Conservation (phyloP, 2,888 invertebrate genomes). For the Rhagonycha fulva region DNA sequence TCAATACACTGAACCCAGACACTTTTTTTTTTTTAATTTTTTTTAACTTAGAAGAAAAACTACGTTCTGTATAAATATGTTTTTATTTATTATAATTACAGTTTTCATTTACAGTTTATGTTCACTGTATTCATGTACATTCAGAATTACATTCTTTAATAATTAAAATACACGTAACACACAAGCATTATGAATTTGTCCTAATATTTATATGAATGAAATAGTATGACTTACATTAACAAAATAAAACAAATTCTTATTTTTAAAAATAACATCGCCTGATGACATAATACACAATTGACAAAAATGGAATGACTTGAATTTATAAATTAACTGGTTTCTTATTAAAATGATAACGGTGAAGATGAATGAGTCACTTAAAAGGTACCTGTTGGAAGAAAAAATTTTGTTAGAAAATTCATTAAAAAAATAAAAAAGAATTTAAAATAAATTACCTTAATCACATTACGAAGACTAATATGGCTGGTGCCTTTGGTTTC, state of each 20-base stretch:
- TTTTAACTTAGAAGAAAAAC: too few relatives aligned
- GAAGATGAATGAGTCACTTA: slow-evolving; percentile 6
- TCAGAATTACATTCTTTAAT: not conserved
- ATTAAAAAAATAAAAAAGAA: not conserved
- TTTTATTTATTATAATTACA: not conserved
- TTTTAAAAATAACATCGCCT: not conserved
- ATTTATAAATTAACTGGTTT: slow-evolving; percentile 13
- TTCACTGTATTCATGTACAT: not conserved
- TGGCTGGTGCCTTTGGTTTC: slow-evolving; percentile 88
- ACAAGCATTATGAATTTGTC: not conserved
- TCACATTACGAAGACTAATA: slow-evolving; percentile 59
- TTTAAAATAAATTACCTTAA: slow-evolving; percentile 4
- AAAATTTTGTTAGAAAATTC: not conserved
- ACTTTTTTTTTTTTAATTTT: too few relatives aligned
- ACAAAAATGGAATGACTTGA: slow-evolving; percentile 26
- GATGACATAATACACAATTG: slow-evolving; percentile 13
- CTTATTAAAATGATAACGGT: slow-evolving; percentile 8
- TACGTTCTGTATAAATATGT: not conserved
- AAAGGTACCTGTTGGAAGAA: not conserved
- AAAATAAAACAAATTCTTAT: not conserved
- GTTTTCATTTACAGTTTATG: not conserved
- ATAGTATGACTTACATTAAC: not conserved
- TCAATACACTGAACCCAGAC: too few relatives aligned
- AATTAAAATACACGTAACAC: slow-evolving; percentile 1
- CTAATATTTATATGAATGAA: not conserved